Evolutionary conservation across 1,140 invertebrate species (phyloP).

Genomic region (Euwallacea similis): DNA sequence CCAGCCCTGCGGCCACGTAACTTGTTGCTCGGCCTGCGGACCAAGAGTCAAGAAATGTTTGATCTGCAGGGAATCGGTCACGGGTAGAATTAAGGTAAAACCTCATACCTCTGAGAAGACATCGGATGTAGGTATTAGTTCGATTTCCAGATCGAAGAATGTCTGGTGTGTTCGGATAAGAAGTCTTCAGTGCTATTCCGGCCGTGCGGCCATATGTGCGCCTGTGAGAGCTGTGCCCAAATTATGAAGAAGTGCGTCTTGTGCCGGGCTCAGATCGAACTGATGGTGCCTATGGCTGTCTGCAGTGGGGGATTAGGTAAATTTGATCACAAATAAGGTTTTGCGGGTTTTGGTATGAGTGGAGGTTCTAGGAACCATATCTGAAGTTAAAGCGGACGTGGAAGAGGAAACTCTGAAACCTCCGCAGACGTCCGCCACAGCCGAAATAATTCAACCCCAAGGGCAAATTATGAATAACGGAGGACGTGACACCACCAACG

Average conservation of each 20-base stretch:
- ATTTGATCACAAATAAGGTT: neutral
- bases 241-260: slow-evolving; percentile 97
- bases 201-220: slow-evolving; percentile 94
- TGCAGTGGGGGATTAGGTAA: slow-evolving; percentile 65
- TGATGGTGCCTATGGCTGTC: slow-evolving; percentile 70
- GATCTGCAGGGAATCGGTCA: slow-evolving; percentile 84
- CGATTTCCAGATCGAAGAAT: slow-evolving; percentile 82
- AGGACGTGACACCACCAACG: slow-evolving; percentile 73
- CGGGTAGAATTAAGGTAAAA: slow-evolving; percentile 71
- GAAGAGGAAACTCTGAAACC: slow-evolving; percentile 53
- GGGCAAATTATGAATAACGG: slow-evolving; percentile 81
- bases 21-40: slow-evolving; percentile 88
- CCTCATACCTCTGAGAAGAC: neutral
- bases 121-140: neutral
- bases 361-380: slow-evolving; percentile 49
- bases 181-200: slow-evolving; percentile 88
- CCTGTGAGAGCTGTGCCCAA: slow-evolving; percentile 87
- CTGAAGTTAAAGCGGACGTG: slow-evolving; percentile 58
- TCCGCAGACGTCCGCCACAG: slow-evolving; percentile 46
- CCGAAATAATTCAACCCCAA: slow-evolving; percentile 45
- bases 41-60: slow-evolving; percentile 95
- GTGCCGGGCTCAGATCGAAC: slow-evolving; percentile 86
- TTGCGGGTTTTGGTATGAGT: too few species aligned
- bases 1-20: slow-evolving; percentile 89
- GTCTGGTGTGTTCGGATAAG: slow-evolving; percentile 93